Base-by-base conservation (phyloP, 2,888 invertebrate species). In the Synanthedon andrenaeformis region DNA sequence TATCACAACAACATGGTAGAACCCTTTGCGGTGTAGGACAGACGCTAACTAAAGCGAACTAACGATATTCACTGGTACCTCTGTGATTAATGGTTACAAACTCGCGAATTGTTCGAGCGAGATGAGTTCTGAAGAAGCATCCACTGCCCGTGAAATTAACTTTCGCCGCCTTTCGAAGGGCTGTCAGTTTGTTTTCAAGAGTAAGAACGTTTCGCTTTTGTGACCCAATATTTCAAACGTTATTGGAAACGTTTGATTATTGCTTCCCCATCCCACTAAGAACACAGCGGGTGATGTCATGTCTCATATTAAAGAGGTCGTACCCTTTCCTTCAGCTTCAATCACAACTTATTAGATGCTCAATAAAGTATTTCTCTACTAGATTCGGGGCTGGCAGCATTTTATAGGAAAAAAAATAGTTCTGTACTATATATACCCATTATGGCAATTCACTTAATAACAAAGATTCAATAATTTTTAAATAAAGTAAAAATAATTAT, bases 91-190 rank as follows among this genome's bases (percentile, higher is more conserved):
- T 84, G 79, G 76, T 62, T 67, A 70, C 67, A 63, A 68, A 74
- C 72, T 78, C 74, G 69, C 69, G 78, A 77, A 79, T 79, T 83
- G 80, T 79, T 83, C 82, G 67, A 76, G 76, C 82, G 77, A 69
- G 79, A 82, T 80, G 82, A 80, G 76, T 78, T 79, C 78, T 72
- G 76, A 79, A 79, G 80, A 74, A 79, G 81, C 76, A 80, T 77
- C 79, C 83, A 81, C 76, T 75, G 74, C 68, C 83, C 83, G 85
- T 85, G 83, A 85, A 85, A 85, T 85, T 85, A 83, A 82, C 82
- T 85, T 83, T 82, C 77, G 74, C 74, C 72, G 79, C 78, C 74
- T 76, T 72, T 69, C 71, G 69, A 74, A 70, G 65, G 68, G 69
- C 72, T 70, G 76, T 79, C 80, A 79, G 74, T 81, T 79, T 76